Evolutionary conservation across 2,888 invertebrate genomes (phyloP).

Genomic region (Scaptomyza flava): DNA sequence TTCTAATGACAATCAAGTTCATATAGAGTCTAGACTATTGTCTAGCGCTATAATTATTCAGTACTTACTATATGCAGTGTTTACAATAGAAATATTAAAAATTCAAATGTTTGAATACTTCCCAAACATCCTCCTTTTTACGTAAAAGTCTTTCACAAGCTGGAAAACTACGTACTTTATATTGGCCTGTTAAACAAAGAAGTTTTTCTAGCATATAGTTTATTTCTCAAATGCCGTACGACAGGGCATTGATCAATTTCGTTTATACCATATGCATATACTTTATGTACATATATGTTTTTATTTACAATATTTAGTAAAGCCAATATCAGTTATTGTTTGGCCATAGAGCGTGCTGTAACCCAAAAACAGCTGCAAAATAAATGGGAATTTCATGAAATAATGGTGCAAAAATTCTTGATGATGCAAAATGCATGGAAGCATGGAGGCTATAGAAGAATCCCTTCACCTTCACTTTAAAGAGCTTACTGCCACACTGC

Average conservation of each 20-base stretch:
- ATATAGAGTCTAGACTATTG: too few relatives aligned
- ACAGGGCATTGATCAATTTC: neutral
- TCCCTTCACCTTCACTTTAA: neutral
- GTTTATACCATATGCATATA: neutral
- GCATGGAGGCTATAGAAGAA: neutral
- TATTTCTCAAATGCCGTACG: neutral
- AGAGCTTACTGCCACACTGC: slow-evolving; percentile 16
- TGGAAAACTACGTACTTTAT: neutral
- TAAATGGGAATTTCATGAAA: slow-evolving; percentile 74
- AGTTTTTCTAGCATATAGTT: neutral
- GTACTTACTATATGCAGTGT: neutral
- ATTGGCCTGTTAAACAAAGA: neutral
- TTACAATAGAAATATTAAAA: neutral
- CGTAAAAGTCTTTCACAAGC: neutral
- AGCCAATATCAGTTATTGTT: slow-evolving; percentile 1
- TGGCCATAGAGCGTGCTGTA: slow-evolving; percentile 24
- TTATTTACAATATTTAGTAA: neutral
- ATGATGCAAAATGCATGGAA: slow-evolving; percentile 64
- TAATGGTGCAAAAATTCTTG: slow-evolving; percentile 74
- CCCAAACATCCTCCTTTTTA: neutral
- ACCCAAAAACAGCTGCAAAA: slow-evolving; percentile 64
- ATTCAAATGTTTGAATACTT: neutral
- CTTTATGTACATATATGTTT: neutral
- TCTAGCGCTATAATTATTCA: too few relatives aligned
- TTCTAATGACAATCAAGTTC: too few relatives aligned